phyloP scores from a whole-genome alignment of 2,797 vertebrate genomes.

The Cynodonichthys magdalenae region DNA sequence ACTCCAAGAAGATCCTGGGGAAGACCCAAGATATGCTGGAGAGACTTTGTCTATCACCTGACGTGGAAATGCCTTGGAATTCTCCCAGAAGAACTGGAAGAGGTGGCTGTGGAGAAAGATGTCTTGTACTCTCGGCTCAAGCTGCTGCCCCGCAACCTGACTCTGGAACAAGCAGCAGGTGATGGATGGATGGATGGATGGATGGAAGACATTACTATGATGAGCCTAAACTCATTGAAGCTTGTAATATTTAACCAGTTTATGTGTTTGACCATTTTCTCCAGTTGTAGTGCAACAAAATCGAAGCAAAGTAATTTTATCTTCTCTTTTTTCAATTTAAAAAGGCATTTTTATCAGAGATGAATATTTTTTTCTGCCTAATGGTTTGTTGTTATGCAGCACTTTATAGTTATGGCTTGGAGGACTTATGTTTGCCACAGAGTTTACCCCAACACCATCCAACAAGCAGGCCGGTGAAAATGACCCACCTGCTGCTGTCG shows the following conservation, averaged over 20 bases:
- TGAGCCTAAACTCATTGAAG: background rate
- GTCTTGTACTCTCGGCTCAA: no score
- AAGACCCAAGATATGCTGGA: no score
- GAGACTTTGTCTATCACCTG: no score
- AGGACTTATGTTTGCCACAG: constrained; percentile 29
- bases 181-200: no score
- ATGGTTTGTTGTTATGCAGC: constrained; percentile 48
- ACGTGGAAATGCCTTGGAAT: no score
- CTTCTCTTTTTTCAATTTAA: no score
- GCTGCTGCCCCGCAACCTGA: no score
- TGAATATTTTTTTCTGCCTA: constrained; percentile 10
- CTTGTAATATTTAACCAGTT: background rate
- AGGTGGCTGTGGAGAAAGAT: no score
- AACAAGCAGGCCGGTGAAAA: constrained; percentile 35
- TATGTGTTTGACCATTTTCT: background rate
- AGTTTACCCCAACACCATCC: background rate
- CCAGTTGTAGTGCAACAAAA: background rate
- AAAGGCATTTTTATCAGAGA: background rate
- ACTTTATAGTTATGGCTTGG: constrained; percentile 43
- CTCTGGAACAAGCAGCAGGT: no score
- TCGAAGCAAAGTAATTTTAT: background rate
- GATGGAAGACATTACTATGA: background rate
- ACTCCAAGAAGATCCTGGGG: no score
- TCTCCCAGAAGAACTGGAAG: no score
- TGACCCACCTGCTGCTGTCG: constrained; percentile 78